phyloP scores from a whole-genome alignment of 2,113 vertebrate species.

The Gulo gulo region DNA sequence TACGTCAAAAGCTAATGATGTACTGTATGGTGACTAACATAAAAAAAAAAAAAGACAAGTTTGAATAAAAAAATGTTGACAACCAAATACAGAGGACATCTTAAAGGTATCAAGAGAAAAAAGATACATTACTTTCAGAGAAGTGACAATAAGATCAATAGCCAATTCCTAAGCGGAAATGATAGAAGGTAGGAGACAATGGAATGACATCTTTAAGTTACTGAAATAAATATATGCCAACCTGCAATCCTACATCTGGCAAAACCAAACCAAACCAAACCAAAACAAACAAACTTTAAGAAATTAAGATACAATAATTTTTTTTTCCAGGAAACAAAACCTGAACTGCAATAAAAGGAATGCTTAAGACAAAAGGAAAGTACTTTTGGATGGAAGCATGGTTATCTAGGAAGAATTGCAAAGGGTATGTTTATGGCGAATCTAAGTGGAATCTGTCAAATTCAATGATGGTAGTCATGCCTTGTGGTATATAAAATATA shows the following conservation, averaged over 20 bases:
- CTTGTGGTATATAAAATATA: not conserved
- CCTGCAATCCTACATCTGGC: not conserved
- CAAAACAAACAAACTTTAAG: not conserved
- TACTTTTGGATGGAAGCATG: not conserved
- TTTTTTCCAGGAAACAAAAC: not conserved
- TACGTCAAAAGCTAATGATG: no score
- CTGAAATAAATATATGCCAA: not conserved
- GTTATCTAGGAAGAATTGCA: not conserved
- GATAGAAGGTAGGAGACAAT: not conserved
- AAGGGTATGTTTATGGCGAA: not conserved
- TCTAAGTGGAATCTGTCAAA: not conserved
- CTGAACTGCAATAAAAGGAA: not conserved
- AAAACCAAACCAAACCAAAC: not conserved
- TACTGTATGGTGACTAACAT: no score
- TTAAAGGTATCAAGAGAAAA: not conserved
- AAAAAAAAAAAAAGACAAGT: no score
- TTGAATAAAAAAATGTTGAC: not conserved
- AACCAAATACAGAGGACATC: not conserved
- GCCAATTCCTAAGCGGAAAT: not conserved
- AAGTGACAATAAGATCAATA: not conserved
- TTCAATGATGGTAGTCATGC: not conserved
- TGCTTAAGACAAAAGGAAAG: not conserved
- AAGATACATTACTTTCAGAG: not conserved
- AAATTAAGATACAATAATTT: not conserved
- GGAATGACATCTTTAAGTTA: not conserved